A percentile compares a stretch with the other conserved stretches of the same genome.
These are phyloP conservation scores for Terrapene triunguis DNA, from an alignment of 2,113 vertebrate species.

Conservation along the genomic window DNA sequence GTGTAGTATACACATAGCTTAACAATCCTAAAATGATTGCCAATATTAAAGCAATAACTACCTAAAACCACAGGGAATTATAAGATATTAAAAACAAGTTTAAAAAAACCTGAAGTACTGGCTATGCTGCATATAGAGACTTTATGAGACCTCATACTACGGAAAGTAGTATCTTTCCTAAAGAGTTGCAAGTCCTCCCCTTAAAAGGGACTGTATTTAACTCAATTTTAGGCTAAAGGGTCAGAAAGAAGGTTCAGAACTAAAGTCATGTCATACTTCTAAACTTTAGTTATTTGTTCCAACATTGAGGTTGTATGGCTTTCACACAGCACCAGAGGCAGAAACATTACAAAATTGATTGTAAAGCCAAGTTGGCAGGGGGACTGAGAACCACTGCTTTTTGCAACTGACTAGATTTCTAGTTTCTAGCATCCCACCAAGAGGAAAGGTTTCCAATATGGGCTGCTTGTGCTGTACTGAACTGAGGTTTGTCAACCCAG, in stretches of 20 bases:
- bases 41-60: background rate
- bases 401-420: background rate
- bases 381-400: background rate
- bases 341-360: fast-evolving
- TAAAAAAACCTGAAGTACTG: background rate
- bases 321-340: background rate
- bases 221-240: background rate
- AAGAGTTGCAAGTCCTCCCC: background rate
- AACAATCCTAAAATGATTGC: no score
- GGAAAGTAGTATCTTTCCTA: background rate
- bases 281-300: background rate
- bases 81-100: background rate
- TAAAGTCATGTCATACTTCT: background rate
- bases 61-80: no score
- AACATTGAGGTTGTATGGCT: background rate
- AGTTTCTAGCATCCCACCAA: background rate
- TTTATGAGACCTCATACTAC: background rate
- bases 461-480: constrained; percentile 33
- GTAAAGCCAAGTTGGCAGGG: background rate
- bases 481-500: background rate
- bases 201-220: background rate
- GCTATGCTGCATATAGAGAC: background rate
- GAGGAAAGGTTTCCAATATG: background rate
- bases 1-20: background rate
- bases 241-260: background rate